Base-by-base conservation (phyloP, 2,797 vertebrate genomes). In the Epinephelus malabaricus region DNA sequence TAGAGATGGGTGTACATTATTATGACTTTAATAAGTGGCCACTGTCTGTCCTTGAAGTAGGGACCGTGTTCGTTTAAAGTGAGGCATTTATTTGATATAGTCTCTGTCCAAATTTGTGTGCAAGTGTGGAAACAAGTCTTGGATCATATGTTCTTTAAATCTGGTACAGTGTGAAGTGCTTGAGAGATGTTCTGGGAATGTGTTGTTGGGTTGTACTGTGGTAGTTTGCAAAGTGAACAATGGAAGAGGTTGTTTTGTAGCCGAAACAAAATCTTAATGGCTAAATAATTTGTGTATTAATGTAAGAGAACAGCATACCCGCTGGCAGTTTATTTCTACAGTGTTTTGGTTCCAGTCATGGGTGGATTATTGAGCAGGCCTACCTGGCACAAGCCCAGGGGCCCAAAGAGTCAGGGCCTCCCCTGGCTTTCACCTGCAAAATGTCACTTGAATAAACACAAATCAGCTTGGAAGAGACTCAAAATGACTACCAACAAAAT, bases 81-180 rank as follows among this genome's bases (percentile, higher is more conserved):
- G 27, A 72, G 25, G 50, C 0, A 34, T 38, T 76, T 47, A 21
- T 69, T 7, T 18, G 23, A 56, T 66, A 55, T 23, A n/a, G 63
- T 69, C 25, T 34, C 34, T 46, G 18, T 69, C 19, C 12, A 65
- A 34, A 40, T 38, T 25, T 50, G 47, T 78, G 17, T 49, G 30
- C 34, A 25, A 69, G 25, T 53, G 30, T 45, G 21, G 21, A 21
- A 21, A 21, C 21, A 21, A 21, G 21, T 21, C 21, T 21, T 68
- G 70, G 3, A 70, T 71, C 47, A 51, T 55, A 76, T 67, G 53
- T 73, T 55, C 53, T 77, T 78, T 46, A 53, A 74, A 58, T 77
- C 50, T 59, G 19, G 34, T 59, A 1, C 4, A 23, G 51, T 64
- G 50, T 58, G 46, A 43, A 60, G 51, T 60, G 46, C 5, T 40